Evolutionary conservation across 2,888 invertebrate species (phyloP), one percentile per base, ranked within the genome.

Genomic region (Phengaris alcon): DNA sequence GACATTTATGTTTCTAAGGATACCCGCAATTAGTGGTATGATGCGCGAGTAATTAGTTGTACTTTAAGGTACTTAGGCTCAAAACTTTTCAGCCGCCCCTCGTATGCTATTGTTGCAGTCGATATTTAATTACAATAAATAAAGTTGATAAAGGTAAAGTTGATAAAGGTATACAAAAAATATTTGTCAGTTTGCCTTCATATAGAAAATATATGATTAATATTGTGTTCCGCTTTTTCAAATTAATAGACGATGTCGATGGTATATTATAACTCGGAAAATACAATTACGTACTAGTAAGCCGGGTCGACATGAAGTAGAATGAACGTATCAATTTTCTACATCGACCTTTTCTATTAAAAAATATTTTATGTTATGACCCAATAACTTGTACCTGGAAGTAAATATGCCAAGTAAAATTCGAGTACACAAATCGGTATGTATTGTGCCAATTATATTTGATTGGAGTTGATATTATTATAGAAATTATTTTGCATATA

Each of bases 371-470:
- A 64, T 64, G 22, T 22, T 22, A 64, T 64, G 35, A 64, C 35
- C 64, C 64, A 64, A 64, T 64, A 64, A 64, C 64, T 64, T 64
- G 64, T 64, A 64, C 64, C 35, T 64, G 64, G 35, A 44, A 64
- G 44, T 64, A 64, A 44, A 44, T 64, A 64, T 64, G 35, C 64
- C 64, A 64, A 64, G 64, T 44, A 12, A 64, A 64, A 64, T 64
- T 64, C 64, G 35, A 64, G 64, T 64, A 64, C 52, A 52, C 13
- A 64, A 64, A 64, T 64, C 64, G 35, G 10, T 64, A 35, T 64
- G 44, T 64, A 64, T 64, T 6, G 35, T 64, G 64, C 64, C 64
- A 64, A 64, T 64, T 44, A 64, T 64, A 64, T 64, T 64, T 64
- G 35, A 64, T 64, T 64, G 35, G 12, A 64, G 35, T 44, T 15